Conservation (phyloP, 2,888 invertebrate species). For the Drosophila histrio region DNA sequence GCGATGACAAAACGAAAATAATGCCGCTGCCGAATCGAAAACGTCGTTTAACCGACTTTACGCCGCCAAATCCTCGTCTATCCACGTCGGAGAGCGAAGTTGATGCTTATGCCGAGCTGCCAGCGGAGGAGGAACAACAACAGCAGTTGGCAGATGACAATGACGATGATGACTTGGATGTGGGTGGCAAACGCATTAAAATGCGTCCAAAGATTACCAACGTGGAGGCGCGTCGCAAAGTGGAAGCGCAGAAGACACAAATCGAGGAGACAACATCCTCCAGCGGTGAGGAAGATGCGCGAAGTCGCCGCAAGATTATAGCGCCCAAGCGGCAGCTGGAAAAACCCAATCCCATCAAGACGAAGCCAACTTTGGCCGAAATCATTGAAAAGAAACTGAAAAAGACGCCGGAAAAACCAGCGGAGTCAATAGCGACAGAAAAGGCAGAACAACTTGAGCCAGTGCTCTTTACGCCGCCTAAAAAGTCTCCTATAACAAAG, state of each 20-base stretch:
- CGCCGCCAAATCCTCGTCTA: conserved; percentile 45
- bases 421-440: not conserved
- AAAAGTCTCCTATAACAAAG: conserved; percentile 77
- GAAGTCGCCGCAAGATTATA: conserved; percentile 66
- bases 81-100: conserved; percentile 82
- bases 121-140: conserved; percentile 85
- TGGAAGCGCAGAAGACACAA: conserved; percentile 80
- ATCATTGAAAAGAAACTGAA: conserved; percentile 81
- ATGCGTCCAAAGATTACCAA: conserved; percentile 81
- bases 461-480: conserved; percentile 47
- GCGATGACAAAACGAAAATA: not conserved
- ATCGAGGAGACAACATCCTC: conserved; percentile 80
- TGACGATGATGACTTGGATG: conserved; percentile 76
- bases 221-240: conserved; percentile 78
- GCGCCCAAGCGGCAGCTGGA: conserved; percentile 65
- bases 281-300: conserved; percentile 80
- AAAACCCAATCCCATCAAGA: conserved; percentile 46
- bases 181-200: conserved; percentile 83
- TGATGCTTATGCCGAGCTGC: conserved; percentile 84
- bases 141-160: conserved; percentile 43
- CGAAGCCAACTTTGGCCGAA: conserved; percentile 77
- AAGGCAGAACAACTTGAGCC: not conserved
- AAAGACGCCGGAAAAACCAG: conserved; percentile 64
- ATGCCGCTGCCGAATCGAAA: conserved; percentile 71
- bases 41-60: conserved; percentile 75